Evolutionary conservation across 2,888 invertebrate species (phyloP).

Genomic region (Apoda limacodes): DNA sequence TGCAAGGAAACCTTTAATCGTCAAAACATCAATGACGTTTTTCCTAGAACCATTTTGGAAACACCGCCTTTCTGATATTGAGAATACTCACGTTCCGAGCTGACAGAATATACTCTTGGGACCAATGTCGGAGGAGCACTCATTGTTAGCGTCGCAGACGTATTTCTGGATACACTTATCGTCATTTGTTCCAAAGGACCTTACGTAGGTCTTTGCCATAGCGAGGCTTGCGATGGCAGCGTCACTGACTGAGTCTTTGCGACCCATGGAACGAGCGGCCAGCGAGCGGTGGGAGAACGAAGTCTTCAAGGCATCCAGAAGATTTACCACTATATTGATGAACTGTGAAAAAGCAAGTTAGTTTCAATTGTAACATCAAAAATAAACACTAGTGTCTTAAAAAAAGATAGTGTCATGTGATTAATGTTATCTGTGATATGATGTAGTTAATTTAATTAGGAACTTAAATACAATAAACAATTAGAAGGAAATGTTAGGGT

Average conservation of each 20-base stretch:
- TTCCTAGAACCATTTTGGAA: too few species aligned
- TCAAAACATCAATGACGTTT: too few species aligned
- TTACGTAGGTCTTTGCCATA: conserved; percentile 90
- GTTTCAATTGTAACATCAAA: too few species aligned
- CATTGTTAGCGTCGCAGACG: conserved; percentile 90
- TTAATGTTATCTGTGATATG: too few species aligned
- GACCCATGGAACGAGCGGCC: conserved; percentile 85
- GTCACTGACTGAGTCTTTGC: conserved; percentile 90
- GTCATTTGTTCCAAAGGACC: conserved; percentile 81
- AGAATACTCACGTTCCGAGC: conserved; percentile 90
- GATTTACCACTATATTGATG: conserved; percentile 91
- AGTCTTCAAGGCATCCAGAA: conserved; percentile 91
- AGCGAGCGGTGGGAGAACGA: conserved; percentile 93
- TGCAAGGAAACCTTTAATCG: too few species aligned
- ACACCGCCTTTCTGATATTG: background rate
- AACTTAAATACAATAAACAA: conserved; percentile 15
- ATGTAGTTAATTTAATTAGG: background rate
- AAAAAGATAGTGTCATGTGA: background rate
- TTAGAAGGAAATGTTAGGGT: conserved; percentile 49
- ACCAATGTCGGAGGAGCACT: conserved; percentile 85
- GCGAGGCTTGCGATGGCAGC: conserved; percentile 89
- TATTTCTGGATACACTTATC: conserved; percentile 89
- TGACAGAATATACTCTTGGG: conserved; percentile 91
- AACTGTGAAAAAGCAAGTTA: conserved; percentile 81
- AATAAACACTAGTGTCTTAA: too few species aligned